These are phyloP conservation scores for Timandra comae DNA, from an alignment of 2,888 invertebrate species.

Conservation along the genomic window DNA sequence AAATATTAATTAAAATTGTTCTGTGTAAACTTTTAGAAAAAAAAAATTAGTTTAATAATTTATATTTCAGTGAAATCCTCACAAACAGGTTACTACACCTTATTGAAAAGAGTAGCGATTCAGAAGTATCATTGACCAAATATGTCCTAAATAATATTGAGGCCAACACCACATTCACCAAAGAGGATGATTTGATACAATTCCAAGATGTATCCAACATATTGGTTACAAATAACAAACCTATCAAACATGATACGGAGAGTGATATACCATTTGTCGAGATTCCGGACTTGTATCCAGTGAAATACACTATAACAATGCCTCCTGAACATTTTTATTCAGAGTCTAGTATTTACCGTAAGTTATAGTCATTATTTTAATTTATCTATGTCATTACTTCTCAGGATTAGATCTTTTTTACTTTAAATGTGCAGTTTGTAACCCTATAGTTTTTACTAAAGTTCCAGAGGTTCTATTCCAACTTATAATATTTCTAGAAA, in stretches of 20 bases:
- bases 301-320: slow-evolving; percentile 83
- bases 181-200: slow-evolving; percentile 78
- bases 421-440: too few species aligned
- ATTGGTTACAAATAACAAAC: slow-evolving; percentile 79
- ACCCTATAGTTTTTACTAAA: too few species aligned
- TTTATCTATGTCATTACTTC: too few species aligned
- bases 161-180: slow-evolving; percentile 76
- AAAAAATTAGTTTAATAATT: too few species aligned
- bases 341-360: slow-evolving; percentile 81
- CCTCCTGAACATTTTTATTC: slow-evolving; percentile 80
- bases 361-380: slow-evolving; percentile 58
- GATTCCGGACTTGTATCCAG: slow-evolving; percentile 85
- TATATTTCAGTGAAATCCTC: slow-evolving; percentile 79
- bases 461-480: too few species aligned
- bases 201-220: slow-evolving; percentile 81
- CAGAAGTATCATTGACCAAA: slow-evolving; percentile 71
- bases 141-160: slow-evolving; percentile 77
- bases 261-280: slow-evolving; percentile 68
- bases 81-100: slow-evolving; percentile 81
- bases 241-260: slow-evolving; percentile 73
- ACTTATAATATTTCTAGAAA: too few species aligned
- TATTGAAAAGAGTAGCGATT: slow-evolving; percentile 79
- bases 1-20: too few species aligned
- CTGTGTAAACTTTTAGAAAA: too few species aligned
- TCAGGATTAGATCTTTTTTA: too few species aligned